Percentiles rank a stretch among this genome's conserved stretches.
These are phyloP conservation scores for Epinotia ramella DNA, from an alignment of 2,888 invertebrate species.

Conservation along the genomic window DNA sequence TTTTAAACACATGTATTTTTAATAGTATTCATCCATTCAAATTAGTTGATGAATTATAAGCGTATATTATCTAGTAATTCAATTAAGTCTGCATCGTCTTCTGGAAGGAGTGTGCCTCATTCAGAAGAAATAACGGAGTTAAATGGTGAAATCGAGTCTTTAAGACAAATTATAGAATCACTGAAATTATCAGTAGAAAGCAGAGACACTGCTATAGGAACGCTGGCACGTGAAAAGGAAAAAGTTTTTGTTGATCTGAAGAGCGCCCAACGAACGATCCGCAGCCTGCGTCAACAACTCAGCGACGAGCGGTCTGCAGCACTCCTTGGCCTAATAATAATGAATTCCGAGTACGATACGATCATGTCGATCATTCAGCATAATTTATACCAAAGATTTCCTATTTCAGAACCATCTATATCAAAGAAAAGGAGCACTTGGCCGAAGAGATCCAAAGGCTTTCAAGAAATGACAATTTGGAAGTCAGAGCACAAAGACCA, in stretches of 20 bases:
- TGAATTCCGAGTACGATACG: not conserved
- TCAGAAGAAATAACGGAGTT: slow-evolving; percentile 49
- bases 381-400: not conserved
- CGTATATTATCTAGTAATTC: slow-evolving; percentile 61
- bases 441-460: not conserved
- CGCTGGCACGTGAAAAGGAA: slow-evolving; percentile 80
- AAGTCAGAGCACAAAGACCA: not conserved
- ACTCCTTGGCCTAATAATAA: not conserved
- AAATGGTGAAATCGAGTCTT: slow-evolving; percentile 70
- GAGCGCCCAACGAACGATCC: slow-evolving; percentile 16
- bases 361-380: not conserved
- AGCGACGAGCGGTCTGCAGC: slow-evolving; percentile 1
- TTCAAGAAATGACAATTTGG: not conserved
- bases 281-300: not conserved
- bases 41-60: slow-evolving; percentile 61
- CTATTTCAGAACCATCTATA: slow-evolving; percentile 57
- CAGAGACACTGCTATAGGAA: slow-evolving; percentile 78
- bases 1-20: slow-evolving; percentile 2
- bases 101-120: slow-evolving; percentile 51
- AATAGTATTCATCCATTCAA: slow-evolving; percentile 15
- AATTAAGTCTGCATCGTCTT: slow-evolving; percentile 55
- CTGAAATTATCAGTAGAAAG: slow-evolving; percentile 76
- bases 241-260: slow-evolving; percentile 77
- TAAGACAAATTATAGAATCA: slow-evolving; percentile 72
- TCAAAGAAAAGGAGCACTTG: slow-evolving; percentile 72